phyloP scores from a whole-genome alignment of 1,140 invertebrate species.

The Drosophila mauritiana region DNA sequence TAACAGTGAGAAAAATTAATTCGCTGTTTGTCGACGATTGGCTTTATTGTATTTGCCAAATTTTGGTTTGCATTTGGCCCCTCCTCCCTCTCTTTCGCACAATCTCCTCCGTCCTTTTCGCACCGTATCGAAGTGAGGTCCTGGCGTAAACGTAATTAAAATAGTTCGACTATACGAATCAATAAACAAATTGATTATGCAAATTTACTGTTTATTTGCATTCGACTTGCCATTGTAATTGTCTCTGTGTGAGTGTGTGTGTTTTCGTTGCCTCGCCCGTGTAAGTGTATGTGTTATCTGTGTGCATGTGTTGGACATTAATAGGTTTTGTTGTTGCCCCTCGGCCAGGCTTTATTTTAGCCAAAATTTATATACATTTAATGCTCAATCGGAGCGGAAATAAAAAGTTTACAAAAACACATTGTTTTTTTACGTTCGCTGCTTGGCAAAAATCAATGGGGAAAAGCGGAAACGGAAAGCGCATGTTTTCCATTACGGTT shows the following conservation, averaged over 20 bases:
- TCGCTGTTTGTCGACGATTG: conserved; percentile 18
- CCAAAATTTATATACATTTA: conserved; percentile 73
- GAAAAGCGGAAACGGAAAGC: conserved; percentile 74
- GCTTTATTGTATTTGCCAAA: conserved; percentile 18
- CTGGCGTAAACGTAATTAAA: conserved; percentile 71
- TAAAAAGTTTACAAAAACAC: conserved; percentile 56
- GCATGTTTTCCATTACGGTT: conserved; percentile 57
- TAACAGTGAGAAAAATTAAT: conserved; percentile 40
- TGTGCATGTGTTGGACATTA: conserved; percentile 64
- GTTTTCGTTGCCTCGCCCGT: not conserved
- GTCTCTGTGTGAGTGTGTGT: conserved; percentile 9
- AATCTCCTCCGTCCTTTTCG: not conserved
- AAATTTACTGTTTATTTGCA: conserved; percentile 79
- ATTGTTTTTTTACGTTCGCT: conserved; percentile 21
- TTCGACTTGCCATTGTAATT: conserved; percentile 49
- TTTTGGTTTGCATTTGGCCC: conserved; percentile 12
- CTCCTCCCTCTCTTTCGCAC: not conserved
- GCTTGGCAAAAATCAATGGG: conserved; percentile 58
- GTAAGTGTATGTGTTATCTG: conserved; percentile 20
- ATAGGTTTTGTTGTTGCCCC: conserved; percentile 70
- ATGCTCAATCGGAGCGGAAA: conserved; percentile 76
- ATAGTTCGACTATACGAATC: conserved; percentile 75
- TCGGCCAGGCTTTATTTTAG: conserved; percentile 63
- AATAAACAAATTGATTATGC: conserved; percentile 82
- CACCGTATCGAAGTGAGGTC: conserved; percentile 9